These are phyloP conservation scores for Colius striatus DNA, from an alignment of 2,113 vertebrate species.

Conservation along the genomic window DNA sequence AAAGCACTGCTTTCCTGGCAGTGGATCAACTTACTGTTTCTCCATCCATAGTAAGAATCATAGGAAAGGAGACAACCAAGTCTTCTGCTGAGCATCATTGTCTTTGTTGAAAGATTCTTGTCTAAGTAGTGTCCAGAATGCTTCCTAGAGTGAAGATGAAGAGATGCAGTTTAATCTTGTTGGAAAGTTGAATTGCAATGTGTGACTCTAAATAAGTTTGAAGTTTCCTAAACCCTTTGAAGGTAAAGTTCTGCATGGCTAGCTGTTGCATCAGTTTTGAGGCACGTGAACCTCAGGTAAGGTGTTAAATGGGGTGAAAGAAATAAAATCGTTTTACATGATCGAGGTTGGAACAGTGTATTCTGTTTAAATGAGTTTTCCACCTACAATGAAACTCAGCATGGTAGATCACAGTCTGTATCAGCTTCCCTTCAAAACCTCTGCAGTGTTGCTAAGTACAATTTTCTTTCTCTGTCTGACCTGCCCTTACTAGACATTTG, in stretches of 20 bases:
- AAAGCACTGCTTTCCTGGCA: neutral
- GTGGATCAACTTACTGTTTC: neutral
- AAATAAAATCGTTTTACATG: neutral
- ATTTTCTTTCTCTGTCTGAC: neutral
- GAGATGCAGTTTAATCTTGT: neutral
- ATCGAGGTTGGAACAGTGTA: neutral
- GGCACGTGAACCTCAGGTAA: neutral
- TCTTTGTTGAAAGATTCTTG: neutral
- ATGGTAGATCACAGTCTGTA: neutral
- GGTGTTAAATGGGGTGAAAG: neutral
- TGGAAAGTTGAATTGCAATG: neutral
- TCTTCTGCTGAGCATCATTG: neutral
- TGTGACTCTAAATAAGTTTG: neutral
- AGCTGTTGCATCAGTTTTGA: neutral
- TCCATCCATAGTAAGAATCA: neutral
- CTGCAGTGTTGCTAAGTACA: neutral
- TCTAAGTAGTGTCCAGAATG: neutral
- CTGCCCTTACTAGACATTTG: neutral
- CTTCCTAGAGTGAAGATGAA: neutral
- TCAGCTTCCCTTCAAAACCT: neutral
- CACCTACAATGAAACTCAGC: neutral
- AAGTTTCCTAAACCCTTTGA: neutral
- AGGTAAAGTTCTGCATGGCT: neutral
- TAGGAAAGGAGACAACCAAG: neutral
- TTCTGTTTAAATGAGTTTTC: slow-evolving; percentile 18